Conservation (phyloP, 1,140 invertebrate genomes). For the Camponotus pennsylvanicus region DNA sequence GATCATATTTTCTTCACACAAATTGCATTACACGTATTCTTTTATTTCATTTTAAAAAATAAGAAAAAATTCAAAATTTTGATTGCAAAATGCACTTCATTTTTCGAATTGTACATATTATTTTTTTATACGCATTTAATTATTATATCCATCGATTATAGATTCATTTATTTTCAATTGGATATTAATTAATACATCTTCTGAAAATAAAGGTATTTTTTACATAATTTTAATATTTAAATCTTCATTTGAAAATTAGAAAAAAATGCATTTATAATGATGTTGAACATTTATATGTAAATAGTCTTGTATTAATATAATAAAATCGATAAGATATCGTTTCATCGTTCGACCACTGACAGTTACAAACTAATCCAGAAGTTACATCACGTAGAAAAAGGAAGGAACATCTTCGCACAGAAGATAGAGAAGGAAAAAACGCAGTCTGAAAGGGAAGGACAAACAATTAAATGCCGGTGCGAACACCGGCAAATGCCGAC, state of each 20-base stretch:
- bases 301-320: not conserved
- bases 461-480: conserved; percentile 60
- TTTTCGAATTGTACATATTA: not conserved
- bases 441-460: conserved; percentile 31
- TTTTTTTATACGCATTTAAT: not conserved
- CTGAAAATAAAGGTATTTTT: not conserved
- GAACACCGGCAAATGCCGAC: conserved; percentile 37
- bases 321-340: not conserved
- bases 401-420: not conserved
- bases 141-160: not conserved
- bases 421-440: conserved; percentile 15
- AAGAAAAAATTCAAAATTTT: conserved; percentile 5
- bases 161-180: not conserved
- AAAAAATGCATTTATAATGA: not conserved
- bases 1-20: too few relatives aligned
- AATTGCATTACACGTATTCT: too few relatives aligned
- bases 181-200: not conserved
- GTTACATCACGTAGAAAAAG: conserved; percentile 25
- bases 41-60: not conserved
- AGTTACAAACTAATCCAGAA: conserved; percentile 29
- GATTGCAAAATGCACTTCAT: not conserved
- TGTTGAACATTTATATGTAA: not conserved
- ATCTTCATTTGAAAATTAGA: not conserved
- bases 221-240: not conserved
- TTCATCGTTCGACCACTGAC: not conserved